A percentile compares a stretch with the other conserved stretches of the same genome.
Evolutionary conservation across 64 coral and sea anemone species (phyloP).

Genomic region (Montipora capricornis): DNA sequence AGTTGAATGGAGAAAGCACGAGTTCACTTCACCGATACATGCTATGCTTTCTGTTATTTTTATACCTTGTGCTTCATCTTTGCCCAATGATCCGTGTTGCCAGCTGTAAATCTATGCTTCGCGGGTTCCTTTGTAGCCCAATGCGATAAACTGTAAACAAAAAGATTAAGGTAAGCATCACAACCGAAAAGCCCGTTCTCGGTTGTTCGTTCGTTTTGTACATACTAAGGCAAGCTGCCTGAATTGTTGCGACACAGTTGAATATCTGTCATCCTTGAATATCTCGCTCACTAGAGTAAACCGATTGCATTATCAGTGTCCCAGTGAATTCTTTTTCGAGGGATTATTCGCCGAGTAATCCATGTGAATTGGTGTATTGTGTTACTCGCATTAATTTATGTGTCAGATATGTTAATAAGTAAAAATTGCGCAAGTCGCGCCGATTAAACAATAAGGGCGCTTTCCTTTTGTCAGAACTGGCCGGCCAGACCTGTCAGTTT

Average conservation of each 20-base stretch:
- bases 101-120: conserved; percentile 65
- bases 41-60: background rate
- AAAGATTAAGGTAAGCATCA: background rate
- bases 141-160: conserved; percentile 84
- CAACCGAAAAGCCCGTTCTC: background rate
- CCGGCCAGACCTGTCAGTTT: too few species aligned
- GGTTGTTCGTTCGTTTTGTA: background rate
- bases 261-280: conserved; percentile 73
- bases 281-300: background rate
- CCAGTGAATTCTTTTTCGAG: background rate
- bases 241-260: conserved; percentile 75
- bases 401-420: conserved; percentile 38
- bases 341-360: conserved; percentile 7
- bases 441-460: background rate
- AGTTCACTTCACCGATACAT: too few species aligned
- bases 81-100: conserved; percentile 93
- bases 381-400: conserved; percentile 32
- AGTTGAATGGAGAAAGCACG: too few species aligned
- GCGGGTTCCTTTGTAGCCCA: conserved; percentile 88
- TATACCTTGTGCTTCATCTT: conserved; percentile 97
- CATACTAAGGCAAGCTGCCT: conserved; percentile 84
- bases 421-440: background rate
- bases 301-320: conserved; percentile 13
- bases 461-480: too few species aligned
- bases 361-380: conserved; percentile 15